These are phyloP conservation scores for Madoqua kirkii DNA, from an alignment of 2,113 vertebrate genomes.

Conservation along the genomic window DNA sequence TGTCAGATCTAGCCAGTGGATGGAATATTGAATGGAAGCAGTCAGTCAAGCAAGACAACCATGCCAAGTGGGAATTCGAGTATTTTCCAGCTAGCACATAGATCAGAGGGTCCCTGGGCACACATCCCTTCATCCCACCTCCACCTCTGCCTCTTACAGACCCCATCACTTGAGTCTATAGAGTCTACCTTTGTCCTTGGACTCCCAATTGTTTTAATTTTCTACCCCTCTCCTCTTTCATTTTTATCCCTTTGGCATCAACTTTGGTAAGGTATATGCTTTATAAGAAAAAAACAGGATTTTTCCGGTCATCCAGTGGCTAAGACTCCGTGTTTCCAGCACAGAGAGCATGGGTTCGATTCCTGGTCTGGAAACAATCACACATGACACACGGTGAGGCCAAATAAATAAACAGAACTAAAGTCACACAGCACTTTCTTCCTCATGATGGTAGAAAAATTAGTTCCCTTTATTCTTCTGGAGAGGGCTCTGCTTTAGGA, in stretches of 20 bases:
- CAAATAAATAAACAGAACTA: not conserved
- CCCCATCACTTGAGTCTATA: not conserved
- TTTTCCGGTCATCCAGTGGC: not conserved
- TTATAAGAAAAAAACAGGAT: not conserved
- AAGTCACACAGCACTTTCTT: not conserved
- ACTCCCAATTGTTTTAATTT: not conserved
- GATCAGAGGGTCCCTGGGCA: not conserved
- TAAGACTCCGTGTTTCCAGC: not conserved
- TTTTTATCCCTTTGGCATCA: not conserved
- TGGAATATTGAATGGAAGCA: not conserved
- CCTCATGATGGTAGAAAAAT: not conserved
- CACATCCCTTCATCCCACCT: not conserved
- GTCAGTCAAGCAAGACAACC: not conserved
- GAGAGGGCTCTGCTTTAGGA: not conserved
- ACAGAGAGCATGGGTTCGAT: not conserved
- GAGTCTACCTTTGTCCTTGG: not conserved
- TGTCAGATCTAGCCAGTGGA: not conserved
- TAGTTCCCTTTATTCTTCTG: not conserved
- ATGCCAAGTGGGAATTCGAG: not conserved
- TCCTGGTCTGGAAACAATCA: not conserved
- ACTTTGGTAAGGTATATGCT: not conserved
- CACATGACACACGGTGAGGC: not conserved
- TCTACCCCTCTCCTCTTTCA: not conserved
- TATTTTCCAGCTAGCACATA: not conserved
- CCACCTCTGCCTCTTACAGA: not conserved